Conservation (phyloP, 2,888 invertebrate genomes). For the Campaea margaritaria region DNA sequence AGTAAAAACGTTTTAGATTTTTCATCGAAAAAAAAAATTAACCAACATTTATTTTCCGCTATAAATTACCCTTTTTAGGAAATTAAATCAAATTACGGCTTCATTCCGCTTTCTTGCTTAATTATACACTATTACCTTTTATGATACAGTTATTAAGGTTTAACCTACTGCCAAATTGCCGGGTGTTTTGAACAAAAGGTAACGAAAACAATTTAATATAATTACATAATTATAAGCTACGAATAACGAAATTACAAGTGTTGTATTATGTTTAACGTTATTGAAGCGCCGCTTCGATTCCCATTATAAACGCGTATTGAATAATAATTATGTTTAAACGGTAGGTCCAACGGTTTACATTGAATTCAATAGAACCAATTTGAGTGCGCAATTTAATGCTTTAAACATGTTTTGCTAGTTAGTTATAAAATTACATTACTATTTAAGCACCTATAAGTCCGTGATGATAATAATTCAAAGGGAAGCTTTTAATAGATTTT, state of each 20-base stretch:
- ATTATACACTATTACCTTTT: constrained; percentile 38
- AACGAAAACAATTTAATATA: constrained; percentile 33
- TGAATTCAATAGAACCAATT: background rate
- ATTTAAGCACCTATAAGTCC: too few species aligned
- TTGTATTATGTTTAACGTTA: constrained; percentile 6
- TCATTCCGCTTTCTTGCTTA: constrained; percentile 25
- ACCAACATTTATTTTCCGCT: background rate
- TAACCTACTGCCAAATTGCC: constrained; percentile 19
- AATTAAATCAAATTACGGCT: constrained; percentile 23
- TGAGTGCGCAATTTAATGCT: too few species aligned
- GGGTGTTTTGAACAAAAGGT: constrained; percentile 15
- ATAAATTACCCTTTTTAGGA: constrained; percentile 10
- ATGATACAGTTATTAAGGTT: constrained; percentile 33
- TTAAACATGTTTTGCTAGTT: too few species aligned
- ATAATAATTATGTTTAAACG: background rate
- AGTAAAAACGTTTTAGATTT: background rate
- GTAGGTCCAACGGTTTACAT: background rate
- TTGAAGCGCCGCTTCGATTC: constrained; percentile 1
- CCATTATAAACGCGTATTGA: background rate
- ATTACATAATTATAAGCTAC: constrained; percentile 32
- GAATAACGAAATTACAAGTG: constrained; percentile 13
- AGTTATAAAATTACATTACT: too few species aligned
- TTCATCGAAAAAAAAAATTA: background rate
- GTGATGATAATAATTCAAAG: too few species aligned
- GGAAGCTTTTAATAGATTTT: too few species aligned